phyloP scores from a whole-genome alignment of 2,797 vertebrate genomes.

The Myotis daubentonii region DNA sequence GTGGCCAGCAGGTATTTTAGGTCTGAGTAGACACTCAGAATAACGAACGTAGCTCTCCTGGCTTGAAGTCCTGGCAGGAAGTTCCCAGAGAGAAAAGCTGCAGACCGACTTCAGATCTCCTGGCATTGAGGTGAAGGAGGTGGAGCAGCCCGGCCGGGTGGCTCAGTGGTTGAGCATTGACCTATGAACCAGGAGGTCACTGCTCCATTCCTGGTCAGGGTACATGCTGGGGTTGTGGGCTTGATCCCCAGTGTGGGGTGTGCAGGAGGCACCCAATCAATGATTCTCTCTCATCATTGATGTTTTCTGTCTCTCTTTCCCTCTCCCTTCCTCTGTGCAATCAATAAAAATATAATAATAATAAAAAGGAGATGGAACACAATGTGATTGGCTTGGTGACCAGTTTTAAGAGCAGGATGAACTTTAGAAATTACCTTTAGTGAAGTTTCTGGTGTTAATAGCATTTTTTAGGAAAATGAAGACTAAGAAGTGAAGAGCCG shows the following conservation, averaged over 20 bases:
- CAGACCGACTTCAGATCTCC: not conserved
- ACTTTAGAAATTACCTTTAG: not conserved
- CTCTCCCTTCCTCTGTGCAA: no score
- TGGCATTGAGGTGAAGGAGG: not conserved
- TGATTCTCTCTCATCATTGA: no score
- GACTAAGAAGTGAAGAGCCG: not conserved
- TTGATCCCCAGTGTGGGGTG: no score
- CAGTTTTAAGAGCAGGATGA: not conserved
- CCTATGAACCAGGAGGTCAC: no score
- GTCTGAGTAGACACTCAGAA: not conserved
- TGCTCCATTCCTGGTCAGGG: no score
- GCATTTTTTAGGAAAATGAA: not conserved
- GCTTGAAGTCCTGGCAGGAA: not conserved
- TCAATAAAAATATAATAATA: no score
- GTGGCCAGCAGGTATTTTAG: not conserved
- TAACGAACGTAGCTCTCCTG: not conserved
- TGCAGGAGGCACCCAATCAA: no score
- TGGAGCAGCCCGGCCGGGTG: not conserved
- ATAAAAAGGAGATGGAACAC: not conserved
- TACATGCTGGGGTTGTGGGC: no score
- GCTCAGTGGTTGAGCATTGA: no score
- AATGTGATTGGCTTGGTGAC: not conserved
- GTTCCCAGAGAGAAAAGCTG: not conserved
- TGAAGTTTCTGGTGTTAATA: not conserved
- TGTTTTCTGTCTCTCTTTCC: no score